Evolutionary conservation across 2,888 invertebrate genomes (phyloP), one percentile per base, ranked within the genome.

Genomic region (Chymomyza caudatula): DNA sequence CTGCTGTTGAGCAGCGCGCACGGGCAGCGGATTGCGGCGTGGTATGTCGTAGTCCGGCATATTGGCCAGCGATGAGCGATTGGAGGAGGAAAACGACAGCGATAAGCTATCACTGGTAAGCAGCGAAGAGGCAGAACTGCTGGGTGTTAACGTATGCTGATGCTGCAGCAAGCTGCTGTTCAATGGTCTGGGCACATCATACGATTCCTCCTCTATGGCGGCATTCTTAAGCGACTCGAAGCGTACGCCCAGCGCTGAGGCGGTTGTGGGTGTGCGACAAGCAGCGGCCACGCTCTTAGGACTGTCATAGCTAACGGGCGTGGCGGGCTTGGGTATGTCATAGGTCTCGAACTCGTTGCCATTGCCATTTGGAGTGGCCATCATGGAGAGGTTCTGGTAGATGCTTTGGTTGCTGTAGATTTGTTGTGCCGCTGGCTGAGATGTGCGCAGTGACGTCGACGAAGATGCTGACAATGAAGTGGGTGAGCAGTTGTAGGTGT

Each of bases 41-140:
- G 95, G 94, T 70, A 94, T 92, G 87, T 95, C 95, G 89, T 95
- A 95, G 80, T 94, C 94, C 11, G 94, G 93, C 90, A 93, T 93
- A 77, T 92, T 92, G 17, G 91, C 91, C 71, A 92, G 78, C 64
- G 92, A 92, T 25, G 92, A 92, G 62, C 91, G 89, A 82, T 92
- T 92, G 19, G 92, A 92, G 67, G 90, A 90, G 60, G 90, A 90
- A 72, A 92, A 92, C 55, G 90, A 88, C 52, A 90, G 65, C 69
- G 92, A 92, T 73, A 92, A 89, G 69, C 93, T 93, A 78, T 94
- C 93, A 63, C 93, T 92, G 78, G 93, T 92, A 61, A 94, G 89
- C 63, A 94, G 89, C 54, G 94, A 93, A 74, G 93, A 93, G 69
- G 93, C 93, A 8, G 94, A 94, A 78, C 93, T 94, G 79, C 93